A percentile compares a stretch with the other conserved stretches of the same genome.
Conservation (phyloP, 2,113 vertebrate genomes). For the Xenopus laevis region DNA sequence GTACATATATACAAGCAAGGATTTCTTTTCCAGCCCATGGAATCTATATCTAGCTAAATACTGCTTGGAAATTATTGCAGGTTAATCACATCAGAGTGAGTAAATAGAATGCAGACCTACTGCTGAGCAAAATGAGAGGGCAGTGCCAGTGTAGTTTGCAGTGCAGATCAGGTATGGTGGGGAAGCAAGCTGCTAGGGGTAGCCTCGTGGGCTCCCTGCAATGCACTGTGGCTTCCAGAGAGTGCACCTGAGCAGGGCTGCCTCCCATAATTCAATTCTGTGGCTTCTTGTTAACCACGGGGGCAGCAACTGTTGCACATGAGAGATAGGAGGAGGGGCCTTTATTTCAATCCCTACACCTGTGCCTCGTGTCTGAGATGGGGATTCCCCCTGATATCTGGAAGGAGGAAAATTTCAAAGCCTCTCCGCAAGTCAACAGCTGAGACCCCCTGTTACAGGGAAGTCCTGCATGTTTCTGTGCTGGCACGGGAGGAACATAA, state of each 20-base stretch:
- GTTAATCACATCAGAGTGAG: neutral
- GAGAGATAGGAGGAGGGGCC: conserved; percentile 1
- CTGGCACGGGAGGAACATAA: neutral
- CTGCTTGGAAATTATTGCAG: neutral
- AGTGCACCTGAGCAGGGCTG: conserved; percentile 17
- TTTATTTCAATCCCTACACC: conserved; percentile 25
- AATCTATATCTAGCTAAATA: neutral
- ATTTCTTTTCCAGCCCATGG: neutral
- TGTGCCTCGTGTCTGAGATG: neutral
- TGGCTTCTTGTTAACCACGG: conserved; percentile 7
- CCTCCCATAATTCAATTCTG: neutral
- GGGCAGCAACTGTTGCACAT: conserved; percentile 7
- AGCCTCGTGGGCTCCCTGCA: neutral
- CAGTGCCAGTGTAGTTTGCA: neutral
- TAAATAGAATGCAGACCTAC: neutral
- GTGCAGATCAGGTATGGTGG: neutral
- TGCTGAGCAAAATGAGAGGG: neutral
- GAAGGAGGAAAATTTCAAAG: neutral
- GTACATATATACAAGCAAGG: too few relatives aligned
- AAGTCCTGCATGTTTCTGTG: neutral
- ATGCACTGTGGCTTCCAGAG: neutral
- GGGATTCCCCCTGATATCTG: conserved; percentile 5
- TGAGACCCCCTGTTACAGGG: neutral
- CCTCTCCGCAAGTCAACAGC: conserved; percentile 1
- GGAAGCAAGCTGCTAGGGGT: neutral